A percentile compares a stretch with the other conserved stretches of the same genome.
phyloP scores from a whole-genome alignment of 2,888 invertebrate species.

The Calephelis perditalis region DNA sequence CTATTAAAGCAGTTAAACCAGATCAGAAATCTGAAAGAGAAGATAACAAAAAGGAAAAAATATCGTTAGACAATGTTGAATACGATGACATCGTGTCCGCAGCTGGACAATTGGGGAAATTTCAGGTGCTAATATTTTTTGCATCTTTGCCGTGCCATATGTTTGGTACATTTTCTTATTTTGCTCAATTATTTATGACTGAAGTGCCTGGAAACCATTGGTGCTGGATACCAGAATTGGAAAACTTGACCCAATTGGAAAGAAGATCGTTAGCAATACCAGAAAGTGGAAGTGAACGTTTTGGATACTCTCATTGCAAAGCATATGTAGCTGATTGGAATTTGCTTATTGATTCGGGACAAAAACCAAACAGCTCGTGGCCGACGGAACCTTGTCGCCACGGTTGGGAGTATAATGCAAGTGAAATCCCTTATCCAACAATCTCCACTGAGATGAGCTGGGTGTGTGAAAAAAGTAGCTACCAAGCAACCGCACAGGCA shows the following conservation, averaged over 20 bases:
- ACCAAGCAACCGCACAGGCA: slow-evolving; percentile 56
- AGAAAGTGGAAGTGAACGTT: slow-evolving; percentile 34
- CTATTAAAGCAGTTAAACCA: neutral
- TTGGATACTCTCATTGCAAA: slow-evolving; percentile 52
- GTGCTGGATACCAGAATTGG: slow-evolving; percentile 54
- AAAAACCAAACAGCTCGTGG: slow-evolving; percentile 40
- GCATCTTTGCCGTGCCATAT: slow-evolving; percentile 50
- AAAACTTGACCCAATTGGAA: slow-evolving; percentile 44
- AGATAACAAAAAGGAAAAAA: neutral
- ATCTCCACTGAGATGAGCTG: slow-evolving; percentile 54
- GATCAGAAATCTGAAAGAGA: neutral
- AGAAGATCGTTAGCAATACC: slow-evolving; percentile 50
- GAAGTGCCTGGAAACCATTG: slow-evolving; percentile 53
- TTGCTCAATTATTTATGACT: slow-evolving; percentile 52
- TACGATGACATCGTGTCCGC: slow-evolving; percentile 47
- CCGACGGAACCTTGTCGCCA: slow-evolving; percentile 39
- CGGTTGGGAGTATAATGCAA: slow-evolving; percentile 59
- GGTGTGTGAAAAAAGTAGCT: slow-evolving; percentile 54
- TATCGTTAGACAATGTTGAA: slow-evolving; percentile 32
- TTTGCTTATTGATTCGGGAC: slow-evolving; percentile 39
- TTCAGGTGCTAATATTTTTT: slow-evolving; percentile 47
- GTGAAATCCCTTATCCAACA: slow-evolving; percentile 57
- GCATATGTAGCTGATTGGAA: slow-evolving; percentile 51
- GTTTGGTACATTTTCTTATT: slow-evolving; percentile 49
- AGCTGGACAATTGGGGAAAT: slow-evolving; percentile 54